These are phyloP conservation scores for Mallotus villosus DNA, from an alignment of 2,797 vertebrate species.

Conservation along the genomic window DNA sequence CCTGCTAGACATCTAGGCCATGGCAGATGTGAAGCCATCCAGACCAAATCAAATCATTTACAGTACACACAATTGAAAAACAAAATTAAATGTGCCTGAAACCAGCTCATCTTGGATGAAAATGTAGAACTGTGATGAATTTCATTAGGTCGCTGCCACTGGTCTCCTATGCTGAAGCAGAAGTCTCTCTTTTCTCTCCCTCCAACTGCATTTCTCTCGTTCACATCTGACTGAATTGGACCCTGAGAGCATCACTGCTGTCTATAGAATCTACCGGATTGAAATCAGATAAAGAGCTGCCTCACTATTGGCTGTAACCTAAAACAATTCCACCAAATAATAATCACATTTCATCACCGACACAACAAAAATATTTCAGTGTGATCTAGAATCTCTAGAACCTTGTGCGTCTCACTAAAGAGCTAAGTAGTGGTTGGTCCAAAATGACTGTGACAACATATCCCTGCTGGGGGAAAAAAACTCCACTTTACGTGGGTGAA, in stretches of 20 bases:
- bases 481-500: too few species aligned
- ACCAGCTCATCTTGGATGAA: constrained; percentile 37
- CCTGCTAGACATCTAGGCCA: constrained; percentile 2
- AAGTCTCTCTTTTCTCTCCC: constrained; percentile 23
- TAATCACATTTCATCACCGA: too few species aligned
- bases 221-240: constrained; percentile 20
- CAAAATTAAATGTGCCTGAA: constrained; percentile 52
- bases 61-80: constrained; percentile 47
- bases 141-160: constrained; percentile 34
- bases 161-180: background rate
- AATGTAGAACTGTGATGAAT: constrained; percentile 45
- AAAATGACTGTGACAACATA: too few species aligned
- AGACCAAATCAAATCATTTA: constrained; percentile 48
- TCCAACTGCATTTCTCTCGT: constrained; percentile 53
- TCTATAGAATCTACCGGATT: too few species aligned
- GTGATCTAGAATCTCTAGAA: too few species aligned
- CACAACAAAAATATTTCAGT: too few species aligned
- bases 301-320: too few species aligned
- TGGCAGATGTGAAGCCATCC: constrained; percentile 11
- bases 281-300: too few species aligned
- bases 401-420: too few species aligned
- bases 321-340: too few species aligned
- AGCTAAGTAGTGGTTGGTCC: too few species aligned
- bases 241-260: background rate
- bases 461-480: too few species aligned